Percentiles rank a stretch among this genome's conserved stretches.
Evolutionary conservation across 2,113 vertebrate species (phyloP).

Genomic region (Hippocampus zosterae): DNA sequence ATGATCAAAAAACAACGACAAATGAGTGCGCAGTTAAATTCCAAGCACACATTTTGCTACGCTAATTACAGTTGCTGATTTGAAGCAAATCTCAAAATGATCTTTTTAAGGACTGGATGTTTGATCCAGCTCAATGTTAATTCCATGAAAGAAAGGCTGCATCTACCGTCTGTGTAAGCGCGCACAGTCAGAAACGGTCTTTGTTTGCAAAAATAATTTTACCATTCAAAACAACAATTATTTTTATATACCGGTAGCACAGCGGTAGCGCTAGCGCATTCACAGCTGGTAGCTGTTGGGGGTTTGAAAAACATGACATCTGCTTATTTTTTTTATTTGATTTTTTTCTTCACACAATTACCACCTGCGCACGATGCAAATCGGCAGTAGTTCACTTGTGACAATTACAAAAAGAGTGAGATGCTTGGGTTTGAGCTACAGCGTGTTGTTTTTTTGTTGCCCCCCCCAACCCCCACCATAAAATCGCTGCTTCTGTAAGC

Average conservation of each 20-base stretch:
- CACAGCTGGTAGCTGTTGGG: neutral
- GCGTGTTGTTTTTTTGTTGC: neutral
- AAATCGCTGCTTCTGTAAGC: neutral
- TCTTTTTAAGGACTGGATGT: no score
- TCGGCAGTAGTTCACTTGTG: slow-evolving; percentile 13
- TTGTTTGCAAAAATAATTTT: neutral
- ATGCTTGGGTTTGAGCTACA: slow-evolving; percentile 20
- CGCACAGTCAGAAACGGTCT: neutral
- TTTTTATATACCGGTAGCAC: neutral
- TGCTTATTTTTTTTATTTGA: neutral
- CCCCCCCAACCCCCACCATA: neutral
- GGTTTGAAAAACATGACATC: slow-evolving; percentile 7
- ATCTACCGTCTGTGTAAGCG: neutral
- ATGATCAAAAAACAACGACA: no score
- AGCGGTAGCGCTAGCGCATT: neutral
- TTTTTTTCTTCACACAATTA: slow-evolving; percentile 4
- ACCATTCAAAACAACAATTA: neutral
- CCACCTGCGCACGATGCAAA: slow-evolving; percentile 5
- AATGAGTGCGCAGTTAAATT: no score
- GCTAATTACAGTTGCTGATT: no score
- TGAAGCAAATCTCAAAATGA: no score
- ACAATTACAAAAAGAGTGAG: slow-evolving; percentile 22
- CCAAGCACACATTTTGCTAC: no score
- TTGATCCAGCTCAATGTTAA: neutral
- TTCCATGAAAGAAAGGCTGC: neutral